These are phyloP conservation scores for Reinhardtius hippoglossoides DNA, from an alignment of 2,113 vertebrate species.

Conservation along the genomic window DNA sequence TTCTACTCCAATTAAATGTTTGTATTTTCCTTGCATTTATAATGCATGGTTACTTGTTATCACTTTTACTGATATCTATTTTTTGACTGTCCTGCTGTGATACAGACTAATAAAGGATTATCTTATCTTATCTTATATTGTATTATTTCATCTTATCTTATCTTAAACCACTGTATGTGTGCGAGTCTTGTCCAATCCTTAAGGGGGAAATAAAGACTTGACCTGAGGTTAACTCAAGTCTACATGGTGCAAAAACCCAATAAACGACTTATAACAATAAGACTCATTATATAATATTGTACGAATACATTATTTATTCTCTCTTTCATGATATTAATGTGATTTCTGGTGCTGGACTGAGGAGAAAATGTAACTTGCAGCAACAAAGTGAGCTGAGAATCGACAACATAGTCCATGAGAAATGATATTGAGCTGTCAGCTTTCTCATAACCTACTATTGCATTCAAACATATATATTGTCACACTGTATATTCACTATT, in stretches of 20 bases:
- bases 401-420: too few relatives aligned
- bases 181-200: not conserved
- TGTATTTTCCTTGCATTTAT: too few relatives aligned
- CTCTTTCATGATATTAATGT: not conserved
- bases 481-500: too few relatives aligned
- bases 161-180: not conserved
- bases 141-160: not conserved
- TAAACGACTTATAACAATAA: conserved; percentile 6
- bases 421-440: too few relatives aligned
- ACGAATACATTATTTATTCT: not conserved
- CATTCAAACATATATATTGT: too few relatives aligned
- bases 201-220: not conserved
- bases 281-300: not conserved
- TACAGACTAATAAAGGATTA: not conserved
- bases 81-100: too few relatives aligned
- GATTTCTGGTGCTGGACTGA: not conserved
- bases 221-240: conserved; percentile 12
- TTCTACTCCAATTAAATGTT: not conserved
- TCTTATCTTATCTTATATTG: too few relatives aligned
- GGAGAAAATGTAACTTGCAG: too few relatives aligned
- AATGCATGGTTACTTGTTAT: too few relatives aligned
- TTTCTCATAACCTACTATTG: too few relatives aligned
- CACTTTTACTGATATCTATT: too few relatives aligned
- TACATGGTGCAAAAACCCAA: not conserved
- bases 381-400: too few relatives aligned